Conservation (phyloP, 2,888 invertebrate species). For the Drosophila anomalata region DNA sequence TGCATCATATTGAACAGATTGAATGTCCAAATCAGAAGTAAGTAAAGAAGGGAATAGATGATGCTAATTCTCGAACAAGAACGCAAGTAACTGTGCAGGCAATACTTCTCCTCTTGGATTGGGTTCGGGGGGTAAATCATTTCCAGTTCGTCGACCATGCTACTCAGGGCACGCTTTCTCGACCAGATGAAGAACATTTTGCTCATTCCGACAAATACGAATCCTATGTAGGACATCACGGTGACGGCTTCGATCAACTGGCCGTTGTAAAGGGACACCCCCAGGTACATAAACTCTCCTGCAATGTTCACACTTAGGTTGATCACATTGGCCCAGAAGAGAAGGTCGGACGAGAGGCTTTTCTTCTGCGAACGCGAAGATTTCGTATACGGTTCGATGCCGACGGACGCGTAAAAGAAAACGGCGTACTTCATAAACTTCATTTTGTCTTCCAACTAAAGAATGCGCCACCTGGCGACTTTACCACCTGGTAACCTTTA, state of each 20-base stretch:
- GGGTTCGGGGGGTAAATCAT: conserved; percentile 58
- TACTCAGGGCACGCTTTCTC: conserved; percentile 61
- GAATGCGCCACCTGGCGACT: neutral
- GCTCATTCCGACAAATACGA: conserved; percentile 66
- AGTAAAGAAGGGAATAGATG: conserved; percentile 72
- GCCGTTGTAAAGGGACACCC: conserved; percentile 53
- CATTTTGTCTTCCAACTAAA: conserved; percentile 36
- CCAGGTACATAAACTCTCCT: conserved; percentile 67
- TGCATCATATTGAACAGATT: conserved; percentile 72
- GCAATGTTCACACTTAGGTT: conserved; percentile 58
- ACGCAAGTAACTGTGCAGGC: conserved; percentile 50
- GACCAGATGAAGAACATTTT: conserved; percentile 77
- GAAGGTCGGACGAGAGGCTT: conserved; percentile 24
- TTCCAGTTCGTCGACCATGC: conserved; percentile 61
- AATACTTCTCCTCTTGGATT: conserved; percentile 45
- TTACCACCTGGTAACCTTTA: conserved; percentile 42
- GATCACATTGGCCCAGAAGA: conserved; percentile 59
- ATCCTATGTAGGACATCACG: conserved; percentile 78
- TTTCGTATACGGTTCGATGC: conserved; percentile 63
- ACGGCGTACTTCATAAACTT: conserved; percentile 71
- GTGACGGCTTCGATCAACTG: conserved; percentile 73
- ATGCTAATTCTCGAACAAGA: conserved; percentile 58
- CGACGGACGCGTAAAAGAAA: conserved; percentile 70
- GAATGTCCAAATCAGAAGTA: conserved; percentile 79
- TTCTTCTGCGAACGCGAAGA: neutral